A percentile compares a stretch with the other conserved stretches of the same genome.
Conservation (phyloP, 2,797 vertebrate genomes). For the Microctenopoma steveboyesi region DNA sequence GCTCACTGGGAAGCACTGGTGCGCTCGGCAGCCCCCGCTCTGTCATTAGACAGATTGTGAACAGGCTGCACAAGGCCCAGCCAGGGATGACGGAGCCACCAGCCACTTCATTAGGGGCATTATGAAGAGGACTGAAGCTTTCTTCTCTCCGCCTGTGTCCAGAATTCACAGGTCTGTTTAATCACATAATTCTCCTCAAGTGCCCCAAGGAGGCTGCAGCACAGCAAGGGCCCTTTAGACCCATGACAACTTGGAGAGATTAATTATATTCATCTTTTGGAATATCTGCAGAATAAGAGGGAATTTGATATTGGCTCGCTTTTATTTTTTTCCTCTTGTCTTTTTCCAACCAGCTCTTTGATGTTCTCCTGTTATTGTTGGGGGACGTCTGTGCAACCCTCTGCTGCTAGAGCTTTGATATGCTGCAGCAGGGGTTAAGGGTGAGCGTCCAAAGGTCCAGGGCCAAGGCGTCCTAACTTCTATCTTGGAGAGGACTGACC, state of each 20-base stretch:
- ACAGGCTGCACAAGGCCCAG: conserved; percentile 96
- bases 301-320: conserved; percentile 84
- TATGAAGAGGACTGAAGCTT: conserved; percentile 91
- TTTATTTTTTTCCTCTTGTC: conserved; percentile 73
- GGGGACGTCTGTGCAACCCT: conserved; percentile 80
- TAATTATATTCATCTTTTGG: conserved; percentile 93
- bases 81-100: conserved; percentile 95
- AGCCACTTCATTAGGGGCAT: conserved; percentile 98
- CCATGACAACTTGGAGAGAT: conserved; percentile 93
- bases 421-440: conserved; percentile 81
- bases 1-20: conserved; percentile 97
- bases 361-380: conserved; percentile 85
- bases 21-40: conserved; percentile 93
- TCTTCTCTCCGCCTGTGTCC: conserved; percentile 91
- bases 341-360: conserved; percentile 82
- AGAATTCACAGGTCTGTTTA: conserved; percentile 97
- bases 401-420: conserved; percentile 82
- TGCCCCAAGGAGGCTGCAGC: conserved; percentile 90
- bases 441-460: conserved; percentile 83
- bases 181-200: conserved; percentile 96
- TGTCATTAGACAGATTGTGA: conserved; percentile 97
- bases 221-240: conserved; percentile 91
- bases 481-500: conserved; percentile 83
- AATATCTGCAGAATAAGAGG: conserved; percentile 81
- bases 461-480: conserved; percentile 83